Percentiles rank a stretch among this genome's conserved stretches.
phyloP scores from a whole-genome alignment of 2,888 invertebrate genomes.

The Apamea sordens region DNA sequence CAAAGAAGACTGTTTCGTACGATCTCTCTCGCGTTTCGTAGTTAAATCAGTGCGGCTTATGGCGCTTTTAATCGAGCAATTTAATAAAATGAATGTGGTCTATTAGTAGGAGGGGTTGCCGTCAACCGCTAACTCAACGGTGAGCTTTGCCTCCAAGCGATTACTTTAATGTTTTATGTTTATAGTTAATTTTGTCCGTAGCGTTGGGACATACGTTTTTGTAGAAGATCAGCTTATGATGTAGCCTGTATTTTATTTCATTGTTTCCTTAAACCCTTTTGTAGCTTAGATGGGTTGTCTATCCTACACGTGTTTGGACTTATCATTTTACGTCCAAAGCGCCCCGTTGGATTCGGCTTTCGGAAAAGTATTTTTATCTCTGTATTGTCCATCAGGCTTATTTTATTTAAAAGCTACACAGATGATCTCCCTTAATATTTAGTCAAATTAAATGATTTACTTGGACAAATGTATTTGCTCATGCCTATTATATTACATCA shows the following conservation, averaged over 20 bases:
- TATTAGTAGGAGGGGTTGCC: slow-evolving; percentile 68
- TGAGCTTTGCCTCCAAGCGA: slow-evolving; percentile 52
- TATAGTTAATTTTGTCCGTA: slow-evolving; percentile 38
- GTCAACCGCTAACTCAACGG: slow-evolving; percentile 58
- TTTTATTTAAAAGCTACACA: not conserved
- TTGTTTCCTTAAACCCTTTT: not conserved
- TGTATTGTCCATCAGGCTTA: not conserved
- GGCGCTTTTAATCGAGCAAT: slow-evolving; percentile 82
- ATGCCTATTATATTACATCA: not conserved
- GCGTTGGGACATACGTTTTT: slow-evolving; percentile 9
- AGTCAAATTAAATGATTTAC: not conserved
- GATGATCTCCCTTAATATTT: not conserved
- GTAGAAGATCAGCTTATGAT: not conserved
- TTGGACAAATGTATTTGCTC: not conserved
- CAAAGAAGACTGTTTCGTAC: slow-evolving; percentile 57
- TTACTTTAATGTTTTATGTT: slow-evolving; percentile 62
- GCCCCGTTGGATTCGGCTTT: not conserved
- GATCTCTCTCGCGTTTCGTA: slow-evolving; percentile 60
- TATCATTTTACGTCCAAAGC: not conserved
- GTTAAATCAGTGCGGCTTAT: slow-evolving; percentile 78
- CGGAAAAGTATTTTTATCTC: not conserved
- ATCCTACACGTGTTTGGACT: slow-evolving; percentile 7
- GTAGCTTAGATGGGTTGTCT: slow-evolving; percentile 5
- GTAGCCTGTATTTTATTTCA: not conserved
- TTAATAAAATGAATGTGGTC: slow-evolving; percentile 82